A percentile compares a stretch with the other conserved stretches of the same genome.
These are phyloP conservation scores for Myrmophylax atrothorax DNA, from an alignment of 2,113 vertebrate genomes.

Conservation along the genomic window DNA sequence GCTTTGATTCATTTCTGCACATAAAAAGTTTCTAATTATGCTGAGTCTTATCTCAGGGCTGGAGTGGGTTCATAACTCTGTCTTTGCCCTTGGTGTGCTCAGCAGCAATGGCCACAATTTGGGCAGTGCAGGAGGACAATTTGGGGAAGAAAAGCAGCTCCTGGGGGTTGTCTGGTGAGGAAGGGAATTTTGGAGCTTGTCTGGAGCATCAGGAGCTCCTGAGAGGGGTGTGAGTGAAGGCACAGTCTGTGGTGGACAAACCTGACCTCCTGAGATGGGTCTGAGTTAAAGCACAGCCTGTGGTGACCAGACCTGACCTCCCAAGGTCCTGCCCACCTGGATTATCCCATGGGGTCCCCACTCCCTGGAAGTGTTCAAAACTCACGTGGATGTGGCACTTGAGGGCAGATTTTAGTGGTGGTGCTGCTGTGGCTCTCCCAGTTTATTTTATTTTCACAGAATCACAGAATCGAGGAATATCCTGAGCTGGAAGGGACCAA, in stretches of 20 bases:
- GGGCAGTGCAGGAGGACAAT: neutral
- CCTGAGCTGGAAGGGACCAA: neutral
- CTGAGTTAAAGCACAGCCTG: too few relatives aligned
- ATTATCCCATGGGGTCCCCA: neutral
- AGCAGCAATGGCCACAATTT: neutral
- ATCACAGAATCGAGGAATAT: neutral
- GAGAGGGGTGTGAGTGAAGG: neutral
- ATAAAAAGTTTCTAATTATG: constrained; percentile 42
- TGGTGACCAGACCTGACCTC: neutral
- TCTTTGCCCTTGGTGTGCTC: constrained; percentile 11
- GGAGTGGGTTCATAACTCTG: neutral
- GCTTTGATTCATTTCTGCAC: constrained; percentile 49
- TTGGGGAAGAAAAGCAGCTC: neutral
- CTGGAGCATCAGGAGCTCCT: neutral
- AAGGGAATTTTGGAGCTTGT: neutral
- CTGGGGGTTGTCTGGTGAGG: neutral
- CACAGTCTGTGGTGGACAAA: neutral
- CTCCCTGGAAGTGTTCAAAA: too few relatives aligned
- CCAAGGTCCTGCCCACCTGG: neutral
- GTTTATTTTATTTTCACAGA: neutral
- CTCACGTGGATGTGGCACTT: too few relatives aligned
- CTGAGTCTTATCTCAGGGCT: constrained; percentile 3
- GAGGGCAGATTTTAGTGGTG: too few relatives aligned
- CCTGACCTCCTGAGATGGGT: neutral
- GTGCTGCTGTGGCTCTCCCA: neutral